Evolutionary conservation across 92 coral and sea anemone species (phyloP), one percentile per base, ranked within the genome.

Genomic region (Zoanthus solanderi): DNA sequence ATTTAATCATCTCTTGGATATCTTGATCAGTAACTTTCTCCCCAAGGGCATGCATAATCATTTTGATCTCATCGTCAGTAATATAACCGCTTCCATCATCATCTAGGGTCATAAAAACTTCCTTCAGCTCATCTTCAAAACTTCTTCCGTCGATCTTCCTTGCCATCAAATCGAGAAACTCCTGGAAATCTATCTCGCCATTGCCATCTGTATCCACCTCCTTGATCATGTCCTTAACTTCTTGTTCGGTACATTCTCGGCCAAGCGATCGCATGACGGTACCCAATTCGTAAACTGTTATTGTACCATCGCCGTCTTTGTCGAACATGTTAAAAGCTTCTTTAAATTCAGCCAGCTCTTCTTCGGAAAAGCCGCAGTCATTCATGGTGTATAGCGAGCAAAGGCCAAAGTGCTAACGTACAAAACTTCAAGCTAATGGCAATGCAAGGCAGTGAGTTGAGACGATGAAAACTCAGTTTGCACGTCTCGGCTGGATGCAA

Each of bases 121-220:
- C 85, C 34, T 81, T 81, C 60, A 81, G 16, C 23, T 81, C 85
- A 81, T 81, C 85, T 56, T 81, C 85, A 63, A 81, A 81, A 31
- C 85, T 81, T 81, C 85, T 42, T 34, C 85, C 85, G 1, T 81
- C 85, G 23, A 81, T 81, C 75, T 81, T 81, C 75, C 85, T 81
- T 11, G 85, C 75, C 85, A 81, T 81, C 85, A 81, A 45, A 29
- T 81, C 85, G 60, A 81, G 74, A 81, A 81, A 81, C 58, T 81
- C 85, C 46, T 81, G 85, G 44, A 81, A 81, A 29, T 81, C 85
- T 10, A 81, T 81, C 29, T 81, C 85, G n/a, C 85, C 85, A 15
- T 81, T 81, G 1, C 90, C 90, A 54, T 87, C 90, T 48, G 86
- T 83, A 34, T 87, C 90, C 2, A 87, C 90, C 53, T 87, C 90